Evolutionary conservation across 2,113 vertebrate species (phyloP).

Genomic region (Dicerorhinus sumatrensis): DNA sequence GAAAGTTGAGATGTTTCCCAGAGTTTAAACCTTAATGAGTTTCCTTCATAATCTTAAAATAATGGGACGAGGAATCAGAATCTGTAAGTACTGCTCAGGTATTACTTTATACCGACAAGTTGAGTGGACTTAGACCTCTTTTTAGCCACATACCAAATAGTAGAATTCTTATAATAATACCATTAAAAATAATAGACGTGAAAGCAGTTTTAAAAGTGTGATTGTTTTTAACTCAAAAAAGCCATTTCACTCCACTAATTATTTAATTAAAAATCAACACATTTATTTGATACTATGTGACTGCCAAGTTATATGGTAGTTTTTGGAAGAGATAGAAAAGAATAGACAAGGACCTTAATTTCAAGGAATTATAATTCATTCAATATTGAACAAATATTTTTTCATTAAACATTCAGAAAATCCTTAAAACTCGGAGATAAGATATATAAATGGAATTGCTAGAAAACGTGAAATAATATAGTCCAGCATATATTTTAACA

Average conservation of each 20-base stretch:
- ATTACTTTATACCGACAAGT: background rate
- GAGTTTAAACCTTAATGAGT: background rate
- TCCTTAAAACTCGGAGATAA: background rate
- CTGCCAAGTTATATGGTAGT: background rate
- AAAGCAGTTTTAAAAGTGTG: background rate
- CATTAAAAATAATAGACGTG: background rate
- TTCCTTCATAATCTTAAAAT: background rate
- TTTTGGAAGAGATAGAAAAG: background rate
- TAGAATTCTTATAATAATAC: background rate
- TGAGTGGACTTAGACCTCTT: background rate
- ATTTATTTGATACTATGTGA: background rate
- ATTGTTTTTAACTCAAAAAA: background rate
- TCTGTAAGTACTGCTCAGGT: background rate
- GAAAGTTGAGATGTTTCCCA: background rate
- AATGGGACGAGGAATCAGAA: background rate
- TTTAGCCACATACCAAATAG: background rate
- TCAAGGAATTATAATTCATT: constrained; percentile 6
- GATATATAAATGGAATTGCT: background rate
- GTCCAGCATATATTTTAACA: background rate
- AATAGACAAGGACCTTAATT: background rate
- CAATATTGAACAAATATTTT: constrained; percentile 13
- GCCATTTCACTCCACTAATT: background rate
- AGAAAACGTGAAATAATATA: background rate
- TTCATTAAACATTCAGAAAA: constrained; percentile 52
- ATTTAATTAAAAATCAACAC: constrained; percentile 43